Evolutionary conservation across 2,797 vertebrate genomes (phyloP).

Genomic region (Tenualosa thibaudeaui): DNA sequence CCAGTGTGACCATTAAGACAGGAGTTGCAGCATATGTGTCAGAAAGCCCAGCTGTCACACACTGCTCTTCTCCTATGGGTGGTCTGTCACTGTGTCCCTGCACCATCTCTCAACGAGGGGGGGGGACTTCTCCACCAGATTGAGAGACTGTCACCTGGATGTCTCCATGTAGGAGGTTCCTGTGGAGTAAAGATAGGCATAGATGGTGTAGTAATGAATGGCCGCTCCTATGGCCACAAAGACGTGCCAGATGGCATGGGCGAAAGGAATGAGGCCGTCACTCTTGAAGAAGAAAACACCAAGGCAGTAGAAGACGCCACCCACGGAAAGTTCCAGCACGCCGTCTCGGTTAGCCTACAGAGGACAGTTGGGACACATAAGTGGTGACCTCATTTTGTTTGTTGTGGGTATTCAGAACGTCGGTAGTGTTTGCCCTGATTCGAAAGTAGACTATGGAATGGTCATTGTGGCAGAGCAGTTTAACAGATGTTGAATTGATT

Average conservation of each 20-base stretch:
- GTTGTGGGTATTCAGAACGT: not conserved
- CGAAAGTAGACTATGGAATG: not conserved
- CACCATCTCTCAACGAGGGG: not conserved
- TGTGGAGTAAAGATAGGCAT: constrained; percentile 86
- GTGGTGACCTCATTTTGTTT: not conserved
- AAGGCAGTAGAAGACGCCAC: constrained; percentile 85
- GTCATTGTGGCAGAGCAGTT: not conserved
- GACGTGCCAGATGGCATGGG: constrained; percentile 96
- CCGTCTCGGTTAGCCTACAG: constrained; percentile 85
- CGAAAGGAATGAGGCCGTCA: constrained; percentile 89
- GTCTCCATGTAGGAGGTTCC: constrained; percentile 65
- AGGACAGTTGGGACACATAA: constrained; percentile 1
- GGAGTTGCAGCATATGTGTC: not conserved
- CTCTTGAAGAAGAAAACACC: constrained; percentile 94
- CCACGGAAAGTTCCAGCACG: constrained; percentile 83
- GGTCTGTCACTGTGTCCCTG: not conserved
- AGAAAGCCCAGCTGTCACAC: constrained; percentile 8
- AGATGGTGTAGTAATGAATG: constrained; percentile 92
- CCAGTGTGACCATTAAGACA: not conserved
- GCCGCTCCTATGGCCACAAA: constrained; percentile 87
- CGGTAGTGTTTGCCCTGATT: not conserved
- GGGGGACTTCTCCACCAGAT: not conserved
- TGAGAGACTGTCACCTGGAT: constrained; percentile 67
- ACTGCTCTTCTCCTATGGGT: not conserved
- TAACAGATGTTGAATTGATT: not conserved